Conservation (phyloP, 92 coral and sea anemone species). For the Actinostola sp. region DNA sequence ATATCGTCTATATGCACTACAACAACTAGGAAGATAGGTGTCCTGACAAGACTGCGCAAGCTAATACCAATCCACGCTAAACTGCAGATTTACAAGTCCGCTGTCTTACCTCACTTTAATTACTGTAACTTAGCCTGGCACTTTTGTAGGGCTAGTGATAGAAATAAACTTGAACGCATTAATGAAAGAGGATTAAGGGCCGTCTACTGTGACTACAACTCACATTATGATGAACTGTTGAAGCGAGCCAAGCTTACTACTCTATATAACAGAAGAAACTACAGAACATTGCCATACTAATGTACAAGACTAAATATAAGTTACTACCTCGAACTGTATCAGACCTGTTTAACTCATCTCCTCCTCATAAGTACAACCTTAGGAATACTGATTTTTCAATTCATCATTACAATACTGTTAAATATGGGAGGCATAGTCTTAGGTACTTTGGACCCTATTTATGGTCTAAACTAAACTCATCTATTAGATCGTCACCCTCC, state of each 20-base stretch:
- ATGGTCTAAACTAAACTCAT: too few relatives aligned
- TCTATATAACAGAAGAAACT: constrained; percentile 37
- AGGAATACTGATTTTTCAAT: constrained; percentile 23
- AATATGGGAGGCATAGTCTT: too few relatives aligned
- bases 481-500: too few relatives aligned
- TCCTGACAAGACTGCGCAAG: constrained; percentile 44
- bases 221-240: constrained; percentile 50
- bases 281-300: constrained; percentile 46
- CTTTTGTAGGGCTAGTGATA: constrained; percentile 38
- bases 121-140: constrained; percentile 45
- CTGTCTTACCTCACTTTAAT: constrained; percentile 45
- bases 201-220: constrained; percentile 51
- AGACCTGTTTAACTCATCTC: constrained; percentile 26
- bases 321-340: constrained; percentile 22
- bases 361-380: constrained; percentile 14
- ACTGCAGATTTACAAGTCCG: constrained; percentile 52
- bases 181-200: constrained; percentile 60
- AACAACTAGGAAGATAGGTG: constrained; percentile 48
- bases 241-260: constrained; percentile 39
- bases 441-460: too few relatives aligned
- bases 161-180: constrained; percentile 39
- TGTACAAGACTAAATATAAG: constrained; percentile 38
- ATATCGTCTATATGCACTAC: constrained; percentile 21
- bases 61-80: constrained; percentile 50
- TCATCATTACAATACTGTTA: constrained; percentile 1